Conservation (phyloP, 2,797 vertebrate genomes). For the Acipenser transmontanus region DNA sequence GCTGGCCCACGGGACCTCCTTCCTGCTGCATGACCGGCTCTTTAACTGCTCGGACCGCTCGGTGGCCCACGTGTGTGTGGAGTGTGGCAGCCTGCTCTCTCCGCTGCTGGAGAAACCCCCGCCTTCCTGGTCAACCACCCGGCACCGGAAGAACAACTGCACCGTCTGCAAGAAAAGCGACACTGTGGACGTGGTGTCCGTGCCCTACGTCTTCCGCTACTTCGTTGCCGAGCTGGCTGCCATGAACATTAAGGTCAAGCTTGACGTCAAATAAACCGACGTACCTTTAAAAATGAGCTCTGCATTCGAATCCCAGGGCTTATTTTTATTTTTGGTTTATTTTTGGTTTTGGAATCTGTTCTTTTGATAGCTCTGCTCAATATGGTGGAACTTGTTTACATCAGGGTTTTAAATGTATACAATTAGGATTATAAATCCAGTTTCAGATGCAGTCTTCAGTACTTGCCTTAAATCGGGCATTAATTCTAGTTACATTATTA, state of each 20-base stretch:
- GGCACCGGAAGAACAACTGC: constrained; percentile 74
- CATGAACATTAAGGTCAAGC: constrained; percentile 92
- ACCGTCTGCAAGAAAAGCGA: constrained; percentile 69
- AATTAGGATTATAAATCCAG: too few relatives aligned
- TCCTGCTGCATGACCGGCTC: constrained; percentile 90
- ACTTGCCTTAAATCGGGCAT: too few relatives aligned
- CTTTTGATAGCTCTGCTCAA: neutral
- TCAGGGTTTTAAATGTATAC: too few relatives aligned
- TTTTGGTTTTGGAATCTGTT: neutral
- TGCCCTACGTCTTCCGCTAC: constrained; percentile 91
- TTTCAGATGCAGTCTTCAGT: too few relatives aligned
- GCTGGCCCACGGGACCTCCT: constrained; percentile 88
- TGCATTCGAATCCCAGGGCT: neutral
- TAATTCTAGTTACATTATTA: too few relatives aligned
- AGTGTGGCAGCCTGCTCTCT: constrained; percentile 82
- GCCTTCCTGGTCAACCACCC: constrained; percentile 63
- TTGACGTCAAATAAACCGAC: constrained; percentile 62
- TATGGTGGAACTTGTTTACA: too few relatives aligned
- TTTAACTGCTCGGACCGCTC: constrained; percentile 95
- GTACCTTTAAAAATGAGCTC: fast-evolving
- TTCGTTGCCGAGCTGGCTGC: constrained; percentile 93
- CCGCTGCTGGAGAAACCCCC: constrained; percentile 82
- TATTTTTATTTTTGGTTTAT: neutral
- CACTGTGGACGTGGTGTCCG: constrained; percentile 69
- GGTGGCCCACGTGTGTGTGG: constrained; percentile 71